Conservation (phyloP, 2,797 vertebrate species). For the Aulostomus chinensis region DNA sequence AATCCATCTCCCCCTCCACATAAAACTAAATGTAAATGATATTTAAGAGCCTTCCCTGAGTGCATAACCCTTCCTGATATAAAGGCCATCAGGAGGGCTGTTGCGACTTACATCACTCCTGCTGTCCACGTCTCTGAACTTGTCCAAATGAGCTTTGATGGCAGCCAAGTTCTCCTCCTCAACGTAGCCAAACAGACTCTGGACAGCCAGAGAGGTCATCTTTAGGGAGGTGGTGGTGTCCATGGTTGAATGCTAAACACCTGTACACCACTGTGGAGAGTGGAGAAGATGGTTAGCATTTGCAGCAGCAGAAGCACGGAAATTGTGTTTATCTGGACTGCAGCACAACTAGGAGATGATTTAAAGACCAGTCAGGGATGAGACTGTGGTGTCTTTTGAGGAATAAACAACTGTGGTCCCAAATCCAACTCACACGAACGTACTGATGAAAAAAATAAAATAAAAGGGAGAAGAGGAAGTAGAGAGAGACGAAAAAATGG, state of each 20-base stretch:
- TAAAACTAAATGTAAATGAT: slow-evolving; percentile 7
- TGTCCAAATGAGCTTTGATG: slow-evolving; percentile 91
- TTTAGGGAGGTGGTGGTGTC: slow-evolving; percentile 81
- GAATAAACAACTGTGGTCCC: slow-evolving; percentile 1
- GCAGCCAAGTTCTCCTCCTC: slow-evolving; percentile 95
- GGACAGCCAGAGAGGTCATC: slow-evolving; percentile 89
- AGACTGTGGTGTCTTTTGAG: slow-evolving; percentile 47
- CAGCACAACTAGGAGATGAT: slow-evolving; percentile 9
- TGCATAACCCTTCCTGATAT: slow-evolving; percentile 7
- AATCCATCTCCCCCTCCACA: slow-evolving; percentile 5
- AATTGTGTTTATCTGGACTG: background rate
- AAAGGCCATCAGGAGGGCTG: slow-evolving; percentile 5
- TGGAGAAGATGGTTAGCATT: slow-evolving; percentile 11
- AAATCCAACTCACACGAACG: slow-evolving; percentile 10
- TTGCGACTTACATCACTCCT: slow-evolving; percentile 88
- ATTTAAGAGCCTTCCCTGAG: slow-evolving; percentile 10
- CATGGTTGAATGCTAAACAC: slow-evolving; percentile 65
- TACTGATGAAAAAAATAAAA: no score
- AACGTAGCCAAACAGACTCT: slow-evolving; percentile 91
- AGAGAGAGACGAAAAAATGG: slow-evolving; percentile 1
- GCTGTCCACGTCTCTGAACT: slow-evolving; percentile 94
- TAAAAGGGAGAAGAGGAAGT: no score
- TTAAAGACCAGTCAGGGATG: slow-evolving; percentile 3
- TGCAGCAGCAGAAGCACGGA: background rate
- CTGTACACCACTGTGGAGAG: slow-evolving; percentile 33